Percentiles rank a stretch among this genome's conserved stretches.
Conservation (phyloP, 2,113 vertebrate genomes). For the Dolichotis patagonum region DNA sequence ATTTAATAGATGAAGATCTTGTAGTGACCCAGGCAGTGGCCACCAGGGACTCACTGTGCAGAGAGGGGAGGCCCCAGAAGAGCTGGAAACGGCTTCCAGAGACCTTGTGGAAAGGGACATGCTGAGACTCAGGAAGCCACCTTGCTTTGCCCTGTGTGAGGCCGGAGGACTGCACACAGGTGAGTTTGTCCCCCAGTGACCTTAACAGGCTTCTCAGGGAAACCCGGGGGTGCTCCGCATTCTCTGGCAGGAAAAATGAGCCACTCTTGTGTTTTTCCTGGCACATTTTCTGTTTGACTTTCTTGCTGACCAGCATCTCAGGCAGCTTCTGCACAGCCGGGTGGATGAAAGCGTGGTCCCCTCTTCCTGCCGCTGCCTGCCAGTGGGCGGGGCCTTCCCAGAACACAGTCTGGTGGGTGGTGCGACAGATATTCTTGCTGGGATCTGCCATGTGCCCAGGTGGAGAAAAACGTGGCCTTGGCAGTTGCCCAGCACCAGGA, state of each 20-base stretch:
- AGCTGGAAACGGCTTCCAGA: not conserved
- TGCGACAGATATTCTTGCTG: not conserved
- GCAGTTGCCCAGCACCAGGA: not conserved
- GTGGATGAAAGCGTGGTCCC: not conserved
- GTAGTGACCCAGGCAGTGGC: not conserved
- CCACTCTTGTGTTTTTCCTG: not conserved
- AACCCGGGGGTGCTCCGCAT: too few relatives aligned
- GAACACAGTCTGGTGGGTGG: not conserved
- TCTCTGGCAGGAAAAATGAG: not conserved
- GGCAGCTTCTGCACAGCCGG: not conserved
- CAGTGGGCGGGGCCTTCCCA: not conserved
- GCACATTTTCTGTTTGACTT: not conserved
- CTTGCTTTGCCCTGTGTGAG: not conserved
- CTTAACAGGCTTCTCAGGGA: not conserved
- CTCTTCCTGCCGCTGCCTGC: not conserved
- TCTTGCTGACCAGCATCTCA: not conserved
- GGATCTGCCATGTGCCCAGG: not conserved
- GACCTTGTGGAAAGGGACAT: too few relatives aligned
- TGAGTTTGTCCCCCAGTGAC: not conserved
- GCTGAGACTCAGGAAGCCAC: not conserved
- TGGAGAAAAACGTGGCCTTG: not conserved
- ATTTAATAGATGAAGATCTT: not conserved
- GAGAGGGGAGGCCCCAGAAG: conserved; percentile 22
- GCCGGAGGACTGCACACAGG: not conserved
- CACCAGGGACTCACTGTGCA: conserved; percentile 11